Conservation (phyloP, 37 sponge, comb jelly and placozoan species). For the Theonella swinhoei region DNA sequence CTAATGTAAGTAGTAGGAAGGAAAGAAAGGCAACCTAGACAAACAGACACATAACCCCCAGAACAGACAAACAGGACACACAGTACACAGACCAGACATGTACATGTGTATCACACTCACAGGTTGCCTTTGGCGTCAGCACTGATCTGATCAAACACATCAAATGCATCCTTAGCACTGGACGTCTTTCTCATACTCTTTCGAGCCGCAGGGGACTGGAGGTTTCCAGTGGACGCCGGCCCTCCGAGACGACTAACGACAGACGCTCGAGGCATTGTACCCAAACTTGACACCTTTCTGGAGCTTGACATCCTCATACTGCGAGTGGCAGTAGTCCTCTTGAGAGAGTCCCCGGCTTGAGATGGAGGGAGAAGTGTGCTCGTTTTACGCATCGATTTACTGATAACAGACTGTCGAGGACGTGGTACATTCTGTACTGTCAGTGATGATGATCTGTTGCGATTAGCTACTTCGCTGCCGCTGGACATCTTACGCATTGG, state of each 20-base stretch:
- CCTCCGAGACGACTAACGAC: background rate
- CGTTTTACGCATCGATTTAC: background rate
- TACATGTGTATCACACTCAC: constrained; percentile 19
- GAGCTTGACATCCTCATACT: background rate
- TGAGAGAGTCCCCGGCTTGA: background rate
- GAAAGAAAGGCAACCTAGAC: no score
- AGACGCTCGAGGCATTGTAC: background rate
- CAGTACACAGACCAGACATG: no score
- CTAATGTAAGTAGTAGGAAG: no score
- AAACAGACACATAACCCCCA: no score
- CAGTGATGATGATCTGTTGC: background rate
- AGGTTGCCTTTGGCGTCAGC: constrained; percentile 21
- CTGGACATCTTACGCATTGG: background rate
- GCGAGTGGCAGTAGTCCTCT: background rate
- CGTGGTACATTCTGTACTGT: background rate
- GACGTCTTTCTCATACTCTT: constrained; percentile 21
- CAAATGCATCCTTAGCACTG: constrained; percentile 20
- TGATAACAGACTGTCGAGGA: background rate
- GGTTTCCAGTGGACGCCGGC: background rate
- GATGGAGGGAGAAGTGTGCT: background rate
- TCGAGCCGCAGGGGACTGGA: constrained; percentile 3
- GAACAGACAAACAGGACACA: no score
- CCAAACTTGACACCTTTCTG: background rate
- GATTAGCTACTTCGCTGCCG: background rate
- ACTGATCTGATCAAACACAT: constrained; percentile 55